These are phyloP conservation scores for Lota lota DNA, from an alignment of 2,113 vertebrate genomes.

Conservation along the genomic window DNA sequence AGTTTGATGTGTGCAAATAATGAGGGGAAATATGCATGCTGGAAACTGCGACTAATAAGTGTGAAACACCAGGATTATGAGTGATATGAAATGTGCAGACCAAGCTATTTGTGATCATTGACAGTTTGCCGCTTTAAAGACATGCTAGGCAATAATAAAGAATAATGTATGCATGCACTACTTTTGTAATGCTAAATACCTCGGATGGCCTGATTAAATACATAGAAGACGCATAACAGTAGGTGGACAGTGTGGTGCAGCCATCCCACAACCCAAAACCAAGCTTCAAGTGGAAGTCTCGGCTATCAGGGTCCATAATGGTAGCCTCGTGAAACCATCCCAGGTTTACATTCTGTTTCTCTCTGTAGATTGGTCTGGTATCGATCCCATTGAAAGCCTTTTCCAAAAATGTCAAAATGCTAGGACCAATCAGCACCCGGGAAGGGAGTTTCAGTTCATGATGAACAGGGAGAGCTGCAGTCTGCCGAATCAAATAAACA, in stretches of 20 bases:
- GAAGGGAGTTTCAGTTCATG: no score
- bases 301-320: no score
- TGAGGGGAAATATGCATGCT: constrained; percentile 60
- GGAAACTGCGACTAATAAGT: constrained; percentile 70
- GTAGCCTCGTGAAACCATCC: no score
- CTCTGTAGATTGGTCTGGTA: no score
- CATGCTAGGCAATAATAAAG: constrained; percentile 64
- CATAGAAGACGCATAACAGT: constrained; percentile 47
- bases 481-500: no score
- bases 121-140: constrained; percentile 68
- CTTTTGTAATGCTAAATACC: constrained; percentile 64
- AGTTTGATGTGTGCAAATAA: constrained; percentile 64
- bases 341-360: no score
- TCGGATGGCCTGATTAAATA: constrained; percentile 65
- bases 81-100: constrained; percentile 69
- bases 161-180: constrained; percentile 74
- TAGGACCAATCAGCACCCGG: no score
- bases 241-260: constrained; percentile 63
- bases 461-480: no score
- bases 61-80: constrained; percentile 72
- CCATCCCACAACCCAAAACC: no score
- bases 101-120: constrained; percentile 71
- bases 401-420: no score
- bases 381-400: no score
- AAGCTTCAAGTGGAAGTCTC: no score